Percentiles rank a stretch among this genome's conserved stretches.
Evolutionary conservation across 1,140 invertebrate species (phyloP).

Genomic region (Tetramorium simillimum): DNA sequence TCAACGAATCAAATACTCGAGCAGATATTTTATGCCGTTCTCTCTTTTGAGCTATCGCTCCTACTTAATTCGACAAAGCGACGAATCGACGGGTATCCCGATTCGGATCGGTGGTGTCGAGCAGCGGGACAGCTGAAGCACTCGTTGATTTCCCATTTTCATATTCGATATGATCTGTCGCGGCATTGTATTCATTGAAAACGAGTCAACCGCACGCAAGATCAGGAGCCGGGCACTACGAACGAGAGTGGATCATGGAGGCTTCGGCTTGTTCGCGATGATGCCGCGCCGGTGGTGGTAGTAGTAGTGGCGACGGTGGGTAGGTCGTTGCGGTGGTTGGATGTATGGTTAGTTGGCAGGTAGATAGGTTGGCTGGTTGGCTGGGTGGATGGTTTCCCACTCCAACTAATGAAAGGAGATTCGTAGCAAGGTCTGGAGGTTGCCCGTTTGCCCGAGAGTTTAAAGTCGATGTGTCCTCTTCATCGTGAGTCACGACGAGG

Average conservation of each 20-base stretch:
- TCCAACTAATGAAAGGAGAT: slow-evolving; percentile 86
- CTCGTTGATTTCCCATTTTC: slow-evolving; percentile 86
- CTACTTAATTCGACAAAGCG: slow-evolving; percentile 75
- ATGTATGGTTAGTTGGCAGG: slow-evolving; percentile 82
- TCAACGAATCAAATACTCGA: slow-evolving; percentile 29
- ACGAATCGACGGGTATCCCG: slow-evolving; percentile 61
- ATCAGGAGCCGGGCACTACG: slow-evolving; percentile 79
- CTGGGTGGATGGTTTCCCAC: slow-evolving; percentile 82
- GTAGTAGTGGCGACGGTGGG: slow-evolving; percentile 64
- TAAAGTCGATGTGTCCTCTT: slow-evolving; percentile 83
- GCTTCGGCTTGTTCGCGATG: slow-evolving; percentile 68
- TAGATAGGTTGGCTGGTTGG: slow-evolving; percentile 75
- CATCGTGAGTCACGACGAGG: slow-evolving; percentile 68
- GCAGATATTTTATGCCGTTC: slow-evolving; percentile 44
- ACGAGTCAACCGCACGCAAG: slow-evolving; percentile 85
- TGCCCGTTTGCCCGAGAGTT: slow-evolving; percentile 78
- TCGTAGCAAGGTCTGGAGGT: slow-evolving; percentile 78
- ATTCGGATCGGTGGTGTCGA: slow-evolving; percentile 28
- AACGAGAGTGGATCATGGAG: slow-evolving; percentile 80
- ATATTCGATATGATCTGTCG: slow-evolving; percentile 85
- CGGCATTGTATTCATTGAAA: slow-evolving; percentile 86
- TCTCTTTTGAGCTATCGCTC: slow-evolving; percentile 39
- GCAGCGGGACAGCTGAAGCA: slow-evolving; percentile 63
- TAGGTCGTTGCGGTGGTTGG: slow-evolving; percentile 76
- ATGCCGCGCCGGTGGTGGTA: slow-evolving; percentile 35